Percentiles rank a stretch among this genome's conserved stretches.
Evolutionary conservation across 2,888 invertebrate genomes (phyloP).

Genomic region (Drosophila neutralis): DNA sequence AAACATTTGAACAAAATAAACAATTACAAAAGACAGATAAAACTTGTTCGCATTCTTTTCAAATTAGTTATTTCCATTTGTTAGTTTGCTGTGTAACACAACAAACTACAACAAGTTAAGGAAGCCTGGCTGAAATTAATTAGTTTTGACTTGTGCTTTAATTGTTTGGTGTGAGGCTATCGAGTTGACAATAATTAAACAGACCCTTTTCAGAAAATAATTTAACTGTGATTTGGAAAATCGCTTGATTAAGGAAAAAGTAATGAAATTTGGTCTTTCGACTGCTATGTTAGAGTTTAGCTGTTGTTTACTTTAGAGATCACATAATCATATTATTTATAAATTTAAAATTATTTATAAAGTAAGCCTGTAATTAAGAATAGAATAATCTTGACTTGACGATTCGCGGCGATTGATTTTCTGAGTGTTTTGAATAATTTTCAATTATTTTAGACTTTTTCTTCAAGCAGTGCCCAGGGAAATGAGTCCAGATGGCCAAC

Average conservation of each 20-base stretch:
- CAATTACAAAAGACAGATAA: background rate
- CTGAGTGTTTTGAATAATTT: background rate
- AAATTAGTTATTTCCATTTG: background rate
- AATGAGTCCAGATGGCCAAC: background rate
- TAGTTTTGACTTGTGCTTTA: background rate
- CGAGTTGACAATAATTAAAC: background rate
- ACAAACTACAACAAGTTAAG: background rate
- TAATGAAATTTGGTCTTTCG: background rate
- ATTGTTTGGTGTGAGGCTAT: background rate
- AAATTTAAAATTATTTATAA: no score
- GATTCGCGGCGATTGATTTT: no score
- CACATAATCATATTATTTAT: background rate
- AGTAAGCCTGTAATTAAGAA: background rate
- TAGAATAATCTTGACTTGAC: background rate
- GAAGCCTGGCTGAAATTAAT: no score
- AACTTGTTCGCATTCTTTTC: background rate
- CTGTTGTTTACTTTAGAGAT: background rate
- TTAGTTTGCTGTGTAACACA: background rate
- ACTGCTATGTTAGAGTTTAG: background rate
- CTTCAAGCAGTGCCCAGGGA: background rate
- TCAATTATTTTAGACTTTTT: background rate
- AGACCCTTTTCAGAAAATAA: background rate
- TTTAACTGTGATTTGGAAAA: background rate
- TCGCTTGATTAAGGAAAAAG: background rate
- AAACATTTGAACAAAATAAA: background rate